Percentiles rank a stretch among this genome's conserved stretches.
These are phyloP conservation scores for Chrysaora quinquecirrha DNA, from an alignment of 30 jellyfish, hydroid and myxozoan genomes.

Conservation along the genomic window DNA sequence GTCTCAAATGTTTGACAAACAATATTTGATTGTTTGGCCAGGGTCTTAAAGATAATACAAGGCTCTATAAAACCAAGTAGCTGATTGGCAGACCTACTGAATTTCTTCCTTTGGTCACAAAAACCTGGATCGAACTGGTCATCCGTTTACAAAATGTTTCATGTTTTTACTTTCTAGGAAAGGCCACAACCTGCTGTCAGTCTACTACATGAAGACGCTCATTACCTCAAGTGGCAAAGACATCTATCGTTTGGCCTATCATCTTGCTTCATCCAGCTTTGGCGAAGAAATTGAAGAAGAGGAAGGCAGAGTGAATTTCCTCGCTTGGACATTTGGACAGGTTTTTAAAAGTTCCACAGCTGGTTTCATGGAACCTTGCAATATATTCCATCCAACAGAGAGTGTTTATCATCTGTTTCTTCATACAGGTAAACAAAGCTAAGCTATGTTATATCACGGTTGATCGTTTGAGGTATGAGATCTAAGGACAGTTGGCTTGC, in stretches of 20 bases:
- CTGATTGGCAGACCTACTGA: too few species aligned
- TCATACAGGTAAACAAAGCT: slow-evolving; percentile 55
- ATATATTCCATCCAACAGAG: slow-evolving; percentile 34
- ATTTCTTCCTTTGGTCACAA: too few species aligned
- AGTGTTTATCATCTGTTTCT: slow-evolving; percentile 65
- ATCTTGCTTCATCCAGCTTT: slow-evolving; percentile 60
- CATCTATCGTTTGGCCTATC: slow-evolving; percentile 58
- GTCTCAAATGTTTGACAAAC: too few species aligned
- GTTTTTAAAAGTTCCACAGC: slow-evolving; percentile 40
- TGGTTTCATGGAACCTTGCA: slow-evolving; percentile 52
- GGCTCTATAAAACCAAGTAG: too few species aligned
- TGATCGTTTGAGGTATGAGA: too few species aligned
- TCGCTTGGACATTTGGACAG: slow-evolving; percentile 69
- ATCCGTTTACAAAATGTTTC: too few species aligned
- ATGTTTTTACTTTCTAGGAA: slow-evolving; percentile 18
- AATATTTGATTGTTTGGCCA: too few species aligned
- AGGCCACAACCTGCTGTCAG: slow-evolving; percentile 66
- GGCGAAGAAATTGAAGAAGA: slow-evolving; percentile 69
- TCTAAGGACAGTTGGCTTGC: too few species aligned
- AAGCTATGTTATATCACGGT: neutral
- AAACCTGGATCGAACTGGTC: too few species aligned
- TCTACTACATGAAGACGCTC: slow-evolving; percentile 65
- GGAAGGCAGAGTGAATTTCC: slow-evolving; percentile 38
- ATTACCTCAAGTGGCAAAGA: slow-evolving; percentile 19
- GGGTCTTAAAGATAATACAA: too few species aligned